Conservation (phyloP, 1,140 invertebrate genomes). For the Ectropis grisescens region DNA sequence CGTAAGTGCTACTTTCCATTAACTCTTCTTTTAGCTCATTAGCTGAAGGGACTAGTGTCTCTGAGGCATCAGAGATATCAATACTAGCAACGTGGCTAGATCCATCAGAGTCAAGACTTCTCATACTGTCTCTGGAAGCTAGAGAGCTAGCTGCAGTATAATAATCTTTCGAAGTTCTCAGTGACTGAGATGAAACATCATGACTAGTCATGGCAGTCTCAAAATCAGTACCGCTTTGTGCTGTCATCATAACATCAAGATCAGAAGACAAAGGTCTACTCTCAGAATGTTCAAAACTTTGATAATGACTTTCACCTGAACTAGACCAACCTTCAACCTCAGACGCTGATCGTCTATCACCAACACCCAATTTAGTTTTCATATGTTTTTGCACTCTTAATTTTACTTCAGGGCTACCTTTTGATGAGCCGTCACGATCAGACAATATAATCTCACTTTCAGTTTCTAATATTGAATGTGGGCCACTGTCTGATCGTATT, state of each 20-base stretch:
- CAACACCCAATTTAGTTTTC: conserved; percentile 63
- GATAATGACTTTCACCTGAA: conserved; percentile 91
- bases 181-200: conserved; percentile 79
- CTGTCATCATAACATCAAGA: conserved; percentile 79
- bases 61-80: conserved; percentile 90
- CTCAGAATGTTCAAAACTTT: conserved; percentile 87
- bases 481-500: conserved; percentile 63
- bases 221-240: conserved; percentile 84
- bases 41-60: conserved; percentile 89
- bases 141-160: conserved; percentile 86
- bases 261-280: conserved; percentile 90
- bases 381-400: conserved; percentile 68
- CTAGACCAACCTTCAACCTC: conserved; percentile 85
- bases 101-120: conserved; percentile 88
- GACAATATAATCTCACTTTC: conserved; percentile 57
- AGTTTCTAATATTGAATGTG: conserved; percentile 65
- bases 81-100: conserved; percentile 89
- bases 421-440: conserved; percentile 58
- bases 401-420: conserved; percentile 62
- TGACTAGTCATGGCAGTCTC: conserved; percentile 87
- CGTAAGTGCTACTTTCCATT: conserved; percentile 64
- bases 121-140: conserved; percentile 90
- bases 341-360: conserved; percentile 75
- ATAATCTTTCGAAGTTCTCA: conserved; percentile 83
- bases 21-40: conserved; percentile 72